These are phyloP conservation scores for Lota lota DNA, from an alignment of 2,113 vertebrate genomes.

Conservation along the genomic window DNA sequence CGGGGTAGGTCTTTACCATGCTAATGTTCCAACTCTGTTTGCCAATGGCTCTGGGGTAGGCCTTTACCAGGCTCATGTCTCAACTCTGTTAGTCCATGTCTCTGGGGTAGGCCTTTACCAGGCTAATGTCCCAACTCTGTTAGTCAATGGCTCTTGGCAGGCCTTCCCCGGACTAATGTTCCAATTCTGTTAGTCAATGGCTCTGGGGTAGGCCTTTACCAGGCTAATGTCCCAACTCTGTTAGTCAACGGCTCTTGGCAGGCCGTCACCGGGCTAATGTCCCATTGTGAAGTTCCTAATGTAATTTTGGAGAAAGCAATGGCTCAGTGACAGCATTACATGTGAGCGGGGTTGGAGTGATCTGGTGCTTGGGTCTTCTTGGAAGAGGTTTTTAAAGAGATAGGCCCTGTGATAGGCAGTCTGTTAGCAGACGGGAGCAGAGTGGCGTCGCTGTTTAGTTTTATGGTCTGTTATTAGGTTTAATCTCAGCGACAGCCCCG, in stretches of 20 bases:
- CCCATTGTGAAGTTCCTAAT: slow-evolving; percentile 9
- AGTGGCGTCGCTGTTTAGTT: too few species aligned
- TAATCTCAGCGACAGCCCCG: too few species aligned
- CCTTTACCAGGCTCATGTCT: slow-evolving; percentile 1
- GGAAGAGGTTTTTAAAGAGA: too few species aligned
- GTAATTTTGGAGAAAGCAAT: background rate
- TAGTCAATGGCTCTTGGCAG: background rate
- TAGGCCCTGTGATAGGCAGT: too few species aligned
- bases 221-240: background rate
- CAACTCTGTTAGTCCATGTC: too few species aligned
- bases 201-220: too few species aligned
- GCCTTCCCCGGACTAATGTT: slow-evolving; percentile 2
- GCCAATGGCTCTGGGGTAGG: background rate
- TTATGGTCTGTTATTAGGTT: too few species aligned
- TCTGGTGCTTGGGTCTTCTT: too few species aligned
- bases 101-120: too few species aligned
- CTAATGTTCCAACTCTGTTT: slow-evolving; percentile 2
- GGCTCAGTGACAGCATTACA: background rate
- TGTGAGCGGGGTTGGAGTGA: background rate
- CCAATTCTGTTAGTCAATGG: too few species aligned
- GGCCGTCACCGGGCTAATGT: slow-evolving; percentile 1
- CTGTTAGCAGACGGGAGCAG: too few species aligned
- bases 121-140: slow-evolving; percentile 1
- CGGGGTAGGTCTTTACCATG: too few species aligned
- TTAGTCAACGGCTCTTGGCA: background rate